These are phyloP conservation scores for Gallinago stenura DNA, from an alignment of 2,797 vertebrate species.

Conservation along the genomic window DNA sequence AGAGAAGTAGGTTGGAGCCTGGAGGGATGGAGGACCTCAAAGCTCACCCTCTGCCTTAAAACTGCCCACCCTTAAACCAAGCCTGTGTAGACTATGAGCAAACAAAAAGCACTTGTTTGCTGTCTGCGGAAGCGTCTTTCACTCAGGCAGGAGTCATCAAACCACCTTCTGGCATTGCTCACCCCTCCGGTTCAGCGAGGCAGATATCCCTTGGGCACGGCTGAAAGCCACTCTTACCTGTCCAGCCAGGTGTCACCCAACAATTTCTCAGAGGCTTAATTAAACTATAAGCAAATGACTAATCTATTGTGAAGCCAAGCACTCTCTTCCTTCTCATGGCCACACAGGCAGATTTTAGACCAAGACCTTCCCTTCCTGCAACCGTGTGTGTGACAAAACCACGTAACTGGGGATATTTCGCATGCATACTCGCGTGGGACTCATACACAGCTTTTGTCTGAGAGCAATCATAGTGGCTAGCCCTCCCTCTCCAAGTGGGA, in stretches of 20 bases:
- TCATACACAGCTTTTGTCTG: not conserved
- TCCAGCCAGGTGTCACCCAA: constrained; percentile 1
- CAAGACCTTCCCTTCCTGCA: accelerated
- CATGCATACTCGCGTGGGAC: accelerated
- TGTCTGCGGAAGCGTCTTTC: not conserved
- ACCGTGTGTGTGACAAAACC: accelerated
- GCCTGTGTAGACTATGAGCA: not conserved
- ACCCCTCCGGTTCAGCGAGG: not conserved
- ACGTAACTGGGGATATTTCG: not conserved
- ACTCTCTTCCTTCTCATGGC: not conserved
- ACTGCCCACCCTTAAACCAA: not conserved
- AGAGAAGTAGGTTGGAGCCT: not conserved
- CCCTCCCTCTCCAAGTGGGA: not conserved
- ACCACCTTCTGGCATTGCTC: not conserved
- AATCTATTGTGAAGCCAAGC: constrained; percentile 2
- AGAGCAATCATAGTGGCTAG: not conserved
- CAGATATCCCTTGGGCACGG: not conserved
- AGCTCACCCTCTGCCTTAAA: not conserved
- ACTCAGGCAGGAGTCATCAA: not conserved
- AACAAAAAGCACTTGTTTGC: not conserved
- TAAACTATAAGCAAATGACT: constrained; percentile 30
- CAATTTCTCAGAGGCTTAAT: constrained; percentile 2
- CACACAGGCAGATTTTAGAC: not conserved
- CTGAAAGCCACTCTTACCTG: constrained; percentile 23
- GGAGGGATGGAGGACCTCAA: not conserved